Percentiles rank a stretch among this genome's conserved stretches.
phyloP scores from a whole-genome alignment of 2,888 invertebrate species.

The Dryococelus australis region DNA sequence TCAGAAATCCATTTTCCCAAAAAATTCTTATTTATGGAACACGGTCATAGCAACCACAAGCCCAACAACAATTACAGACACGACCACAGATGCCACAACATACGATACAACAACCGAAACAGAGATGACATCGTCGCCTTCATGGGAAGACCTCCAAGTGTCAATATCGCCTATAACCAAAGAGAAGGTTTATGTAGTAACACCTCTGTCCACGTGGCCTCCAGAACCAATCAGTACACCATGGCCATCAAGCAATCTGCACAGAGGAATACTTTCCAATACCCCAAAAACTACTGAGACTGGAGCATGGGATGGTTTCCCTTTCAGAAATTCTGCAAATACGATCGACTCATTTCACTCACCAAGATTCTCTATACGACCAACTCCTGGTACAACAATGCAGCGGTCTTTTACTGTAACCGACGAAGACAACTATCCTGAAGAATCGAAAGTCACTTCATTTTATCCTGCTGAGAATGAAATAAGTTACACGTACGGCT shows the following conservation, averaged over 20 bases:
- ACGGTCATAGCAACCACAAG: slow-evolving; percentile 16
- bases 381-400: slow-evolving; percentile 60
- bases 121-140: slow-evolving; percentile 59
- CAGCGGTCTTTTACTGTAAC: slow-evolving; percentile 38
- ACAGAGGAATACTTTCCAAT: neutral
- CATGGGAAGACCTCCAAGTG: slow-evolving; percentile 74
- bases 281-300: slow-evolving; percentile 51
- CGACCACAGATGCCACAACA: slow-evolving; percentile 49
- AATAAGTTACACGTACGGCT: neutral
- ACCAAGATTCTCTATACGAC: slow-evolving; percentile 65
- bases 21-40: neutral
- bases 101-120: neutral
- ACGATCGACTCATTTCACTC: slow-evolving; percentile 58
- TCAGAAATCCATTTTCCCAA: neutral
- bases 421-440: neutral
- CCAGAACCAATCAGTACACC: slow-evolving; percentile 49
- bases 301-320: slow-evolving; percentile 39
- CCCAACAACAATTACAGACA: slow-evolving; percentile 45
- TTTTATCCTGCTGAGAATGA: neutral
- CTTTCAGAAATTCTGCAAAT: slow-evolving; percentile 41
- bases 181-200: slow-evolving; percentile 84
- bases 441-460: slow-evolving; percentile 4
- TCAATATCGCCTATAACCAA: slow-evolving; percentile 79
- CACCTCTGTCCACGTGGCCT: slow-evolving; percentile 65
- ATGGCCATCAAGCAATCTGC: neutral